Evolutionary conservation across 2,113 vertebrate genomes (phyloP).

Genomic region (Lipotes vexillifer): DNA sequence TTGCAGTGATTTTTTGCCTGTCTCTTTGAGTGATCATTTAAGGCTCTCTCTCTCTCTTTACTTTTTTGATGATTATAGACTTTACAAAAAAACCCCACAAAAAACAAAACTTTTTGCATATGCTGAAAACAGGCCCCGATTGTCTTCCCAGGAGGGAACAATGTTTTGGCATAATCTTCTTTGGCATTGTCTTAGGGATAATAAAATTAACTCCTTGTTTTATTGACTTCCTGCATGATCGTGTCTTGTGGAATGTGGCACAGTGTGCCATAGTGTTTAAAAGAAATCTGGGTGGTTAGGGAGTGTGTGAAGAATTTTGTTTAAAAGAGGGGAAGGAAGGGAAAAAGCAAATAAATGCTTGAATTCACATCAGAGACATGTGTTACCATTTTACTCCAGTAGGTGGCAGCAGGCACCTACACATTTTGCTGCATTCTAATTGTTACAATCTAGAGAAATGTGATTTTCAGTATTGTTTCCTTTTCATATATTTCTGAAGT

Average conservation of each 20-base stretch:
- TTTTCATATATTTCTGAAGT: constrained; percentile 38
- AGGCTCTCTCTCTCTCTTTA: neutral
- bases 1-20: neutral
- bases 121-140: neutral
- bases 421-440: neutral
- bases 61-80: neutral
- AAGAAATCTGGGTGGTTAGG: neutral
- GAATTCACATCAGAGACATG: neutral
- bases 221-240: neutral
- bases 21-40: neutral
- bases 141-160: neutral
- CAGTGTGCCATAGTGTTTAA: neutral
- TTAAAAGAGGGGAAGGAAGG: neutral
- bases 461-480: neutral
- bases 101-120: neutral
- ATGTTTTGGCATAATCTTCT: neutral
- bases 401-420: constrained; percentile 33
- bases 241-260: neutral
- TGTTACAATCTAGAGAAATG: neutral
- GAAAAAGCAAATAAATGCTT: neutral
- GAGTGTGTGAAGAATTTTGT: neutral
- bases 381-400: neutral
- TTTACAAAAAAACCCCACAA: neutral
- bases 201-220: neutral
- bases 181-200: neutral